Evolutionary conservation across 2,888 invertebrate genomes (phyloP), one percentile per base, ranked within the genome.

Genomic region (Agrochola macilenta): DNA sequence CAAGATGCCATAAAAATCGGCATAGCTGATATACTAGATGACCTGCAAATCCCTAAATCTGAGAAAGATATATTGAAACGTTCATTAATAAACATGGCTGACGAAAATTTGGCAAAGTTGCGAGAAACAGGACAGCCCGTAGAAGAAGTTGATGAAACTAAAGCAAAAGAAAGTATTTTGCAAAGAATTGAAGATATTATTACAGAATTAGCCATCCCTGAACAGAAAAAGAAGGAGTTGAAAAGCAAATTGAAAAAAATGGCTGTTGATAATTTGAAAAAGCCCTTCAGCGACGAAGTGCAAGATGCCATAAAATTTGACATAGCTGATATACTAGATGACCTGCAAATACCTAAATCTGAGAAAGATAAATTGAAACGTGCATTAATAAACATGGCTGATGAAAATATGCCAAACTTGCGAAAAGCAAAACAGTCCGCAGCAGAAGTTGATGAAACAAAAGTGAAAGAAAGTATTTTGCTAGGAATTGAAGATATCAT

Each of bases 301-400:
- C 76, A 57, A n/a, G 46, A 65, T 26, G 61, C 52, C 8, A 81
- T 68, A 0, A 35, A 68, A 30, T 17, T 35, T 0, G 30, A 14
- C 30, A 54, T 54, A 5, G 30, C 23, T 23, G 54, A 68, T 88
- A 23, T 23, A 43, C 0, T 81, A 60, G 12, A 17, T 35, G 7
- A 39, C 0, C n/a, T 68, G 1, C 54, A 72, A 4, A 43, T 81
- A 57, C 26, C 78, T 26, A 26, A n/a, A 23, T 46, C 71, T 0
- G 23, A 85, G 49, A 87, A 76, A 64, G 77, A 82, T 49, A 60
- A 69, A 54, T 70, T 81, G 5, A 82, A 83, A 68, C 76, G 69
- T 14, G 66, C 81, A 23, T 68, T 91, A 54, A 76, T 75, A 8
- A 58, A 82, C 17, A 81, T 77, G 52, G 52, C 74, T 12, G 74